Evolutionary conservation across 2,113 vertebrate genomes (phyloP).

Genomic region (Gnathonemus echidnorhynchus): DNA sequence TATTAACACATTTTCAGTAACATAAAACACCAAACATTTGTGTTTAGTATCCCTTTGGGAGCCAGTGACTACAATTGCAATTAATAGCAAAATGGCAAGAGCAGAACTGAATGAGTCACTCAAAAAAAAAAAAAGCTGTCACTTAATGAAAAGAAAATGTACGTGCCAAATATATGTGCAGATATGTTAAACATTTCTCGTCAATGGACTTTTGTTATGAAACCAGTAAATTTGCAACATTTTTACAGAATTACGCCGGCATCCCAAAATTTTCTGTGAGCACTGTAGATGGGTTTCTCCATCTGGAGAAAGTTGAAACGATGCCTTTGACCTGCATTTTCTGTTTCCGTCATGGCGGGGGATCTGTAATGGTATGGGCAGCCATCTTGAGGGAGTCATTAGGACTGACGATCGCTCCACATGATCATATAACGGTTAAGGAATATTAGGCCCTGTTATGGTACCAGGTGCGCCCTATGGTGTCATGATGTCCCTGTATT

Average conservation of each 20-base stretch:
- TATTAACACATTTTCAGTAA: neutral
- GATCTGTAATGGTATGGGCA: neutral
- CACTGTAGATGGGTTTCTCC: neutral
- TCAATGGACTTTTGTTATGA: neutral
- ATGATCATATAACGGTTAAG: neutral
- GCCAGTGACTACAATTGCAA: neutral
- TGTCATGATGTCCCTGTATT: neutral
- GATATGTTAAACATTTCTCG: neutral
- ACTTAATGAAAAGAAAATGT: neutral
- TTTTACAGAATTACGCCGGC: neutral
- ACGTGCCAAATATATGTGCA: neutral
- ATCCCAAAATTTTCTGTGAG: neutral
- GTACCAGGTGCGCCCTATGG: neutral
- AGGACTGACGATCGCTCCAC: neutral
- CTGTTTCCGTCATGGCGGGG: neutral
- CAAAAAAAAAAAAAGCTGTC: neutral
- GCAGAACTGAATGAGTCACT: neutral
- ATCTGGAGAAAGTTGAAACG: neutral
- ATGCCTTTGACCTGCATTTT: neutral
- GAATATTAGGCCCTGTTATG: neutral
- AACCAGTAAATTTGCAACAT: neutral
- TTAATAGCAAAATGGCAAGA: neutral
- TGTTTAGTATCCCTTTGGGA: neutral
- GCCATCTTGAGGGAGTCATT: neutral
- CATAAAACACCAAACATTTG: neutral